These are phyloP conservation scores for Eilema griseolum DNA, from an alignment of 2,888 invertebrate species.

Conservation along the genomic window DNA sequence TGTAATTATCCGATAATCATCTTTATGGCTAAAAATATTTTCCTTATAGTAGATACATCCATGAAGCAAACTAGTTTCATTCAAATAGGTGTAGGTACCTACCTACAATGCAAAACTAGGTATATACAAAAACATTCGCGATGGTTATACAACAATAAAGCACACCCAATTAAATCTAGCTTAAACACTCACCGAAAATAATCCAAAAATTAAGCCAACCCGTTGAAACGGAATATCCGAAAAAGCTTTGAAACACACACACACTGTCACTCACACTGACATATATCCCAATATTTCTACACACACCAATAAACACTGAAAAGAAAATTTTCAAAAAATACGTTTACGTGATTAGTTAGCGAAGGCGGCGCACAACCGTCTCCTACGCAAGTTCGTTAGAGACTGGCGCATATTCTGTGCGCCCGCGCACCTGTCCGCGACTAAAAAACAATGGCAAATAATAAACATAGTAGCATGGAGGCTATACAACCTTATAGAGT, in stretches of 20 bases:
- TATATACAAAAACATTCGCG: constrained; percentile 36
- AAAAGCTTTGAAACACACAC: constrained; percentile 32
- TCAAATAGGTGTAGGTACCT: background rate
- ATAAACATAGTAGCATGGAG: constrained; percentile 61
- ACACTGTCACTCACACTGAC: constrained; percentile 42
- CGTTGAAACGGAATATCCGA: constrained; percentile 54
- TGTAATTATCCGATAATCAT: constrained; percentile 54
- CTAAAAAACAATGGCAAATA: constrained; percentile 82
- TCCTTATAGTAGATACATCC: constrained; percentile 31
- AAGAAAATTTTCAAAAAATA: constrained; percentile 37
- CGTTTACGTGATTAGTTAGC: constrained; percentile 48
- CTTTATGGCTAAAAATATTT: constrained; percentile 42
- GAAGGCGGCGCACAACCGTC: constrained; percentile 60
- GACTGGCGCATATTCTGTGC: constrained; percentile 70
- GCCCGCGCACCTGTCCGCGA: constrained; percentile 74
- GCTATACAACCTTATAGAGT: constrained; percentile 39
- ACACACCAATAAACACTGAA: constrained; percentile 34
- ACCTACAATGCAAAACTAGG: constrained; percentile 20
- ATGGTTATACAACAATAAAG: constrained; percentile 41
- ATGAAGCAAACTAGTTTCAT: constrained; percentile 29
- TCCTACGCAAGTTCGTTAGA: constrained; percentile 70
- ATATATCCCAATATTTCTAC: constrained; percentile 30
- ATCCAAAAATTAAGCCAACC: constrained; percentile 41
- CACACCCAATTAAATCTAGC: constrained; percentile 55
- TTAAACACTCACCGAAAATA: constrained; percentile 70